Base-by-base conservation (phyloP, 2,888 invertebrate genomes). In the Orthosia incerta region DNA sequence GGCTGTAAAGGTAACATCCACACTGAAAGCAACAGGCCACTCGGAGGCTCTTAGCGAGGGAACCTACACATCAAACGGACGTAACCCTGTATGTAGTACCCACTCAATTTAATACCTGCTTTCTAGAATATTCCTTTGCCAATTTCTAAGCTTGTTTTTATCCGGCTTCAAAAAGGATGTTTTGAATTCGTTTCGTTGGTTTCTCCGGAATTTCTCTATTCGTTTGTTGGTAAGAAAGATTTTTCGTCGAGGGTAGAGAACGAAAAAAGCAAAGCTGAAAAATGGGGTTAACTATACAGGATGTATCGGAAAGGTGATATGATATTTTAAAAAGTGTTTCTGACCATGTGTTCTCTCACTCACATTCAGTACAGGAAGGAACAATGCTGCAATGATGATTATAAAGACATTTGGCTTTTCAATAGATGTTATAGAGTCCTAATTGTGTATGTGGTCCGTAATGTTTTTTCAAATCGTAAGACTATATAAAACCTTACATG, bases 111-210 rank as follows among this genome's bases (percentile, higher is more conserved):
- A 79, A 78, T 74, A 50, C 51, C 39, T 53, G 69, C 56, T 53
- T 74, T 76, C 75, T 80, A 65, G 75, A 61, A 71, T 51, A 79
- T 78, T 71, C 80, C 60, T 80, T 61, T 62, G 51, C 23, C 51
- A 80, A 65, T 75, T 77, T 75, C 74, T 59, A 51, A 51, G 71
- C 46, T 59, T 48, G 31, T 46, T 31, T 71, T 74, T 71, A 71
- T 79, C 39, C 20, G 20, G 20, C 18, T 53, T 23, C 20, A 60
- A 53, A 79, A 60, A 53, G 5, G 18, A 26, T 13, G 23, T 39
- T 59, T 15, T 59, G 18, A 71, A 71, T 59, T 59, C 15, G 9
- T 23, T 71, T 69, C 45, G 18, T n/a, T 9, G 26, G 26, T 70
- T 51, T 18, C 4, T 45, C 4, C 7, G 13, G 13, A 13, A 46